Percentiles rank a stretch among this genome's conserved stretches.
These are phyloP conservation scores for Dromiciops gliroides DNA, from an alignment of 2,113 vertebrate genomes.

Conservation along the genomic window DNA sequence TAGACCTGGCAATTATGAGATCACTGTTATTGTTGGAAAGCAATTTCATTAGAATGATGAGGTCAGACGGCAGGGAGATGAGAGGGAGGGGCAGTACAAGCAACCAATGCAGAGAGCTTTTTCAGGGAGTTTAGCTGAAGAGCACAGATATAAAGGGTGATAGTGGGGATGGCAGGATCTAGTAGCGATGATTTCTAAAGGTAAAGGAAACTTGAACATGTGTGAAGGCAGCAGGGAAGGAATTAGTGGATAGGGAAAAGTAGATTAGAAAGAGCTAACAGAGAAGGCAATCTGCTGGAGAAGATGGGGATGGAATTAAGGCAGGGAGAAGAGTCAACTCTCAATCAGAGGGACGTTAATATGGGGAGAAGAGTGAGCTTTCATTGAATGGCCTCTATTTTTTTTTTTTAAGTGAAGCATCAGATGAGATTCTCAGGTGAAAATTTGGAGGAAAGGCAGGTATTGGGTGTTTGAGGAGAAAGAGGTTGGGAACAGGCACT, in stretches of 20 bases:
- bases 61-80: neutral
- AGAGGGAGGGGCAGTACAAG: neutral
- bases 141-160: neutral
- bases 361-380: neutral
- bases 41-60: neutral
- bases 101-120: neutral
- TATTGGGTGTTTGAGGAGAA: neutral
- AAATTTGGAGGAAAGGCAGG: neutral
- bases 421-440: too few species aligned
- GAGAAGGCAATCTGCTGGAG: neutral
- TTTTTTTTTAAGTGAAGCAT: too few species aligned
- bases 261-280: neutral
- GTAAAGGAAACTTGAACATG: neutral
- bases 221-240: neutral
- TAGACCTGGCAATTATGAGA: neutral
- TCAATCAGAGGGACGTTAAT: neutral
- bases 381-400: neutral
- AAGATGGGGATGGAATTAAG: neutral
- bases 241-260: neutral
- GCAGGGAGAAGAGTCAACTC: neutral
- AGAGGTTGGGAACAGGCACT: neutral
- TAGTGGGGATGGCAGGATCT: neutral
- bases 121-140: neutral
- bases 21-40: neutral
- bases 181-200: neutral